Base-by-base conservation (phyloP, 2,888 invertebrate genomes). In the Branchipolynoe longqiensis region DNA sequence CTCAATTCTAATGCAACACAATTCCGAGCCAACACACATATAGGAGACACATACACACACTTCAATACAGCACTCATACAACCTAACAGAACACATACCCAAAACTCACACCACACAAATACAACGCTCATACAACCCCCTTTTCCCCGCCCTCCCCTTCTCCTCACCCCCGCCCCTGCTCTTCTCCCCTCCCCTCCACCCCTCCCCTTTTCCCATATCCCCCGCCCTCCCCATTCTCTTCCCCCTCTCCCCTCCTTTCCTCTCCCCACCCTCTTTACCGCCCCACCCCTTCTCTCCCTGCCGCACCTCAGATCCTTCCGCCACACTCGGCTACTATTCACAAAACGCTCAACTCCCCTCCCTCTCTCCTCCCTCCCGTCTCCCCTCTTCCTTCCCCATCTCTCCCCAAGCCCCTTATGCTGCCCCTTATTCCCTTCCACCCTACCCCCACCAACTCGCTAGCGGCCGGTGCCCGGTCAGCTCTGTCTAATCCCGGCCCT, bases 401-500 rank as follows among this genome's bases (percentile, higher is more conserved):
- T n/a, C 4, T 8, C 58, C 58, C 58, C 58, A n/a, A 14, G 12
- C 58, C n/a, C 18, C 12, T 58, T n/a, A 14, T 25, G 22, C 12
- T 14, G 22, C 25, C n/a, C 58, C 58, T 14, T 25, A 4, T 4
- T 8, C 14, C 18, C n/a, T n/a, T n/a, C n/a, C n/a, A 58, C n/a
- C 58, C n/a, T 4, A 12, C 8, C 8, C 18, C 48, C 48, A 48
- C 8, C 8, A 8, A 18, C 48, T 48, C 8, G 48, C 8, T 18
- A 8, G 12, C n/a, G 18, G 4, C 58, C n/a, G 33, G 69, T 69
- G 69, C 69, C 18, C 33, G 69, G 69, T 69, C 69, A 69, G 38
- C 69, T 38, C 18, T 69, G 38, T 33, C 69, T 36, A 69, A 69
- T 69, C n/a, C 36, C 38, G 69, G 14, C 36, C 33, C 69, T 69